These are phyloP conservation scores for Stenoptilia bipunctidactyla DNA, from an alignment of 2,888 invertebrate species.

Conservation along the genomic window DNA sequence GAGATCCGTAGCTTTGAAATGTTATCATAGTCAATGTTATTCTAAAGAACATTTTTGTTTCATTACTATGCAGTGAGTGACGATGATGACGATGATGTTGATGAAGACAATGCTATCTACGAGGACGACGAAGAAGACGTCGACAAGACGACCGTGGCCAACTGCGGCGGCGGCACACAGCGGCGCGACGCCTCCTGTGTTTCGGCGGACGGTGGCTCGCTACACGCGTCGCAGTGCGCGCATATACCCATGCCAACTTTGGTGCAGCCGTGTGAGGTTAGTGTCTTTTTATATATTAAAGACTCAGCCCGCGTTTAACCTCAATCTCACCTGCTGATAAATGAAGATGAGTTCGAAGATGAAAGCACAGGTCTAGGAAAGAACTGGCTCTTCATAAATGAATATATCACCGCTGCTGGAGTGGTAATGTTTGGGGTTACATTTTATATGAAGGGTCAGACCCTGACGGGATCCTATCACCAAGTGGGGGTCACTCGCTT, in stretches of 20 bases:
- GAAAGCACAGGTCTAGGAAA: too few relatives aligned
- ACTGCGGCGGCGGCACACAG: slow-evolving; percentile 73
- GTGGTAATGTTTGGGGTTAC: too few relatives aligned
- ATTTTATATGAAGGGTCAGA: too few relatives aligned
- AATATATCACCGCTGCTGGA: too few relatives aligned
- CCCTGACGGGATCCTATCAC: too few relatives aligned
- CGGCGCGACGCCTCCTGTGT: slow-evolving; percentile 69
- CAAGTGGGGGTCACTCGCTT: too few relatives aligned
- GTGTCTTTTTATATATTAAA: neutral
- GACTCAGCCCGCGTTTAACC: neutral
- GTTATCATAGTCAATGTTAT: too few relatives aligned
- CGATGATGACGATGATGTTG: slow-evolving; percentile 43
- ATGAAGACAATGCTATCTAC: slow-evolving; percentile 47
- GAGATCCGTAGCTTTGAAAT: too few relatives aligned
- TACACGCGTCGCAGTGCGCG: slow-evolving; percentile 60
- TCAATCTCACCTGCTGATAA: too few relatives aligned
- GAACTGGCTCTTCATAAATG: too few relatives aligned
- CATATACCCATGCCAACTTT: slow-evolving; percentile 63
- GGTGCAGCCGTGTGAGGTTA: slow-evolving; percentile 67
- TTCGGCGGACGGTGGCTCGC: slow-evolving; percentile 52
- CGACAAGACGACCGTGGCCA: slow-evolving; percentile 30
- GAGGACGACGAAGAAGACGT: slow-evolving; percentile 39
- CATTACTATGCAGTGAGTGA: slow-evolving; percentile 26
- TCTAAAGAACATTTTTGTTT: too few relatives aligned
- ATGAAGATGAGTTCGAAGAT: too few relatives aligned